Base-by-base conservation (phyloP, 2,888 invertebrate genomes). In the Pheosia gnoma region DNA sequence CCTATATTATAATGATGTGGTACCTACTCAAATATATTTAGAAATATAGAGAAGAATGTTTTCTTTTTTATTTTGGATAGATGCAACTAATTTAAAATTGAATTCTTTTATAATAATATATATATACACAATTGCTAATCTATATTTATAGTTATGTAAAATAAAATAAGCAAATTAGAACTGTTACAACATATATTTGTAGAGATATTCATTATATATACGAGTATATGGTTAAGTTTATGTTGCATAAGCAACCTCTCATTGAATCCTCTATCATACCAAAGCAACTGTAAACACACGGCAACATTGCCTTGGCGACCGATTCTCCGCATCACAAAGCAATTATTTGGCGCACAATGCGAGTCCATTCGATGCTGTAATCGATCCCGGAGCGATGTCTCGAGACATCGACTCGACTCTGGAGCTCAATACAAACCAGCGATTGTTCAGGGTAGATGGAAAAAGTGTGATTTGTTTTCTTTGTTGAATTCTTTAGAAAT, bases 321-420 rank as follows among this genome's bases (percentile, higher is more conserved):
- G 68, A 63, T 68, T 68, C 65, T 68, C 62, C 57, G 64, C 58
- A 65, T 63, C 61, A 59, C 58, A 59, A 59, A 66, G 70, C 72
- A 75, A 75, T 75, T 75, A 75, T 71, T 68, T 68, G 61, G 68
- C 64, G 60, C 70, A 75, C 74, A 75, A 75, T 73, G 67, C 74
- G 67, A 72, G 63, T 68, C 72, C 63, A 66, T 68, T 66, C 66
- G 67, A 59, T 57, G 51, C 60, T 58, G 63, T 68, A 70, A 75
- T 75, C 73, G 70, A 69, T 69, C 64, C 55, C 57, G 65, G 65
- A 63, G 58, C 63, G 63, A 67, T 65, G 62, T 67, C 67, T 63
- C 63, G 62, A 62, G 67, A 67, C 63, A 68, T 65, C 64, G 63
- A 58, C 61, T 64, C 63, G 61, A 57, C 64, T 62, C 66, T 58